A percentile compares a stretch with the other conserved stretches of the same genome.
These are phyloP conservation scores for Cistogaster globosa DNA, from an alignment of 2,888 invertebrate species.

Conservation along the genomic window DNA sequence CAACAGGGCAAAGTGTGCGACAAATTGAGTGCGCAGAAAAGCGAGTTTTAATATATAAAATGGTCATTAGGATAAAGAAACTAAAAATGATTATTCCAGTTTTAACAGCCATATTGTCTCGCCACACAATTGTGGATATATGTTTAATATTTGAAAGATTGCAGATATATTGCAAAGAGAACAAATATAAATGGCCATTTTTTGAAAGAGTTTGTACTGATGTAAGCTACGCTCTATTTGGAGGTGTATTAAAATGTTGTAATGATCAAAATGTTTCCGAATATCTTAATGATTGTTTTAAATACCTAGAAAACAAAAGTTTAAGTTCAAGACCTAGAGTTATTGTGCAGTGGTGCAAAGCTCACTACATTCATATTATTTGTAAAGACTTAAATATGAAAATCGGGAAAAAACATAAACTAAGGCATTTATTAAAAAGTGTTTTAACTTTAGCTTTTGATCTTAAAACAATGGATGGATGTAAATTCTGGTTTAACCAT, in stretches of 20 bases:
- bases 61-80: slow-evolving; percentile 1
- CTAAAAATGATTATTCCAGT: slow-evolving; percentile 25
- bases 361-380: no score
- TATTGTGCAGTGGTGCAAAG: background rate
- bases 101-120: background rate
- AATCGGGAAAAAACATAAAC: no score
- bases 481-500: no score
- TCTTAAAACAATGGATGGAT: no score
- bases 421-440: no score
- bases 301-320: background rate
- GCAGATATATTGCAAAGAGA: background rate
- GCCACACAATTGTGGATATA: slow-evolving; percentile 7
- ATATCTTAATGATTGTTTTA: slow-evolving; percentile 1
- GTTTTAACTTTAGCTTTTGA: no score
- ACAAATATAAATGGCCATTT: no score
- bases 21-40: slow-evolving; percentile 25
- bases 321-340: background rate
- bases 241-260: no score
- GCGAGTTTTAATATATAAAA: slow-evolving; percentile 20
- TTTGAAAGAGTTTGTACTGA: no score
- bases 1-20: slow-evolving; percentile 23
- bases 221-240: no score
- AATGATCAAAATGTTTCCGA: no score
- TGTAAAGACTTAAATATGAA: no score
- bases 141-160: slow-evolving; percentile 8